A percentile compares a stretch with the other conserved stretches of the same genome.
Conservation (phyloP, 2,797 vertebrate genomes). For the Neopelma chrysocephalum region DNA sequence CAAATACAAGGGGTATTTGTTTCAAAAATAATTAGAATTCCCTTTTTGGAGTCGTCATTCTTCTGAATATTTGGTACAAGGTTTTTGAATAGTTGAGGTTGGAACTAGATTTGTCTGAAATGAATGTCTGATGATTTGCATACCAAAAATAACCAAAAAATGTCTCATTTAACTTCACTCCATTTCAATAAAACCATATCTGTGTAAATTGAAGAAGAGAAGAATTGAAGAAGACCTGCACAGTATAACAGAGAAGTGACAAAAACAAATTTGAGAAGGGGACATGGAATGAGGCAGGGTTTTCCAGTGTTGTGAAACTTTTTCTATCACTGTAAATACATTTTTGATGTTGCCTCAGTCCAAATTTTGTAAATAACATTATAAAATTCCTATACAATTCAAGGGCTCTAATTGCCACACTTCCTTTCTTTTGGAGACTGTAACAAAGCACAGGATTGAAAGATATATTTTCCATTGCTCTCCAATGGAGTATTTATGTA, state of each 20-base stretch:
- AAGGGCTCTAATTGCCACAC: background rate
- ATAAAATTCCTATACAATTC: background rate
- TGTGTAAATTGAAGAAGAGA: background rate
- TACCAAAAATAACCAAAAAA: background rate
- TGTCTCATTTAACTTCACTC: background rate
- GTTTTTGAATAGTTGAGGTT: background rate
- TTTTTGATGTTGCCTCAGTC: background rate
- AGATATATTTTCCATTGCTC: background rate
- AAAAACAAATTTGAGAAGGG: background rate
- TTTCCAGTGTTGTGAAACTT: background rate
- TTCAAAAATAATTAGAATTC: background rate
- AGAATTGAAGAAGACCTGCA: background rate
- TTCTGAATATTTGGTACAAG: background rate
- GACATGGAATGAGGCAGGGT: accelerated
- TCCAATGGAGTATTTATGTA: background rate
- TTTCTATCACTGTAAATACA: background rate
- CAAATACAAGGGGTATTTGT: background rate
- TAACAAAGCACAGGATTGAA: background rate
- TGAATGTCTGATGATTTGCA: background rate
- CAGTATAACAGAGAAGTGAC: background rate
- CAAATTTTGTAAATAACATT: background rate
- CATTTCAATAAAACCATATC: background rate
- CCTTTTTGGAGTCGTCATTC: background rate
- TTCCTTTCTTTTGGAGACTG: background rate
- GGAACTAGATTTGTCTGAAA: background rate